A percentile compares a stretch with the other conserved stretches of the same genome.
phyloP scores from a whole-genome alignment of 2,113 vertebrate species.

The Ariopsis seemanni region DNA sequence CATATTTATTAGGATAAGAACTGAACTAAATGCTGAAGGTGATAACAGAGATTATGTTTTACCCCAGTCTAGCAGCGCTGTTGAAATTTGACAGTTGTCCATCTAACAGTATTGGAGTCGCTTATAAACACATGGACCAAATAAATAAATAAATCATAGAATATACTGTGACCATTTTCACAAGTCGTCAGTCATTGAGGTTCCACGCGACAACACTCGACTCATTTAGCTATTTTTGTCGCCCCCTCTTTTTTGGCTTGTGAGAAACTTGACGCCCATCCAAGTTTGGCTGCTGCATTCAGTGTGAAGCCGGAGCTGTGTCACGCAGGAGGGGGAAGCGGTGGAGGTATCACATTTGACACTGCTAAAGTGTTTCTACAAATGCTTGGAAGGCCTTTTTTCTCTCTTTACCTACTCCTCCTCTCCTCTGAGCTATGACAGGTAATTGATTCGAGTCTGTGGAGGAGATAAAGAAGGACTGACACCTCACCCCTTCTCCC shows the following conservation, averaged over 20 bases:
- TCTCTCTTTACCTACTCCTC: slow-evolving; percentile 20
- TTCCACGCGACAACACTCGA: slow-evolving; percentile 25
- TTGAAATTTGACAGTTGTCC: slow-evolving; percentile 9
- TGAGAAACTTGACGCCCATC: slow-evolving; percentile 47
- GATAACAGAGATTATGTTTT: background rate
- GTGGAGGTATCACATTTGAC: slow-evolving; percentile 55
- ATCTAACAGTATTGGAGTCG: slow-evolving; percentile 20
- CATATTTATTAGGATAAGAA: background rate
- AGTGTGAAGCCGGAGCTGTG: slow-evolving; percentile 47
- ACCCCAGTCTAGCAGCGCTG: background rate
- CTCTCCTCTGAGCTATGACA: slow-evolving; percentile 44
- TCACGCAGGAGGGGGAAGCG: slow-evolving; percentile 51
- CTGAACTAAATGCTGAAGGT: background rate
- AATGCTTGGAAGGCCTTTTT: slow-evolving; percentile 54
- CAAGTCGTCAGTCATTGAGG: slow-evolving; percentile 5
- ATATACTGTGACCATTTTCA: slow-evolving; percentile 3
- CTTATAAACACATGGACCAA: slow-evolving; percentile 24
- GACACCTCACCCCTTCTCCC: slow-evolving; percentile 30
- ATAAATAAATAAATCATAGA: slow-evolving; percentile 20
- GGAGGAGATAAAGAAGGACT: slow-evolving; percentile 44
- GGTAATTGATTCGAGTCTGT: slow-evolving; percentile 55
- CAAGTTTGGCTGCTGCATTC: slow-evolving; percentile 47
- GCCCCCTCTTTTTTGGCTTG: slow-evolving; percentile 34
- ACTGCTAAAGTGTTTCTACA: slow-evolving; percentile 61
- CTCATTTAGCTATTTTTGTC: slow-evolving; percentile 36